Evolutionary conservation across 2,113 vertebrate species (phyloP).

Genomic region (Sardina pilchardus): DNA sequence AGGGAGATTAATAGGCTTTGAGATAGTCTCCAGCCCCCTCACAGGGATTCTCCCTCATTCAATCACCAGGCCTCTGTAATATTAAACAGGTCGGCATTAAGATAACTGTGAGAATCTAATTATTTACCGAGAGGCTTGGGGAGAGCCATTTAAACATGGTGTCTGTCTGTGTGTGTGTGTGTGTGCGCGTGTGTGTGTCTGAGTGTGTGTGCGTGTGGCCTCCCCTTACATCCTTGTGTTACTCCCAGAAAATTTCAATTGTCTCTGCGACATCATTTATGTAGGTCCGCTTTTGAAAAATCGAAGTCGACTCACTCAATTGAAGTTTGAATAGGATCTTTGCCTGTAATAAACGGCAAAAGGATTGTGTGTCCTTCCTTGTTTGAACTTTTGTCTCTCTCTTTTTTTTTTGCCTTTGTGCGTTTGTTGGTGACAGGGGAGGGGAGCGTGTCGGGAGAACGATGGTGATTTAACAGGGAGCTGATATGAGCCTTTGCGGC

Average conservation of each 20-base stretch:
- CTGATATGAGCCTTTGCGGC: conserved; percentile 27
- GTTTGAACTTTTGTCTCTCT: conserved; percentile 54
- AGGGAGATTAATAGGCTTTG: conserved; percentile 35
- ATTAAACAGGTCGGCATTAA: conserved; percentile 49
- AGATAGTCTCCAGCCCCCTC: background rate
- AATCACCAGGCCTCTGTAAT: conserved; percentile 19
- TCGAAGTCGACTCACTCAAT: conserved; percentile 62
- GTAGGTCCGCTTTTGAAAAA: conserved; percentile 46
- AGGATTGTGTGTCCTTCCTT: conserved; percentile 57
- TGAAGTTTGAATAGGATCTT: conserved; percentile 63
- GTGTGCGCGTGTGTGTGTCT: background rate
- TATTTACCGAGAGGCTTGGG: conserved; percentile 47
- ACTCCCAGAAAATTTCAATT: conserved; percentile 46
- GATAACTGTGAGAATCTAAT: conserved; percentile 54
- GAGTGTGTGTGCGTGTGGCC: background rate
- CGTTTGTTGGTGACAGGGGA: conserved; percentile 19
- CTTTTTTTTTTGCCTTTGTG: conserved; percentile 46
- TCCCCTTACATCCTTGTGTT: conserved; percentile 47
- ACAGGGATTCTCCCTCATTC: conserved; percentile 15
- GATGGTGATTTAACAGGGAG: conserved; percentile 30
- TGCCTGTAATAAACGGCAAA: conserved; percentile 56
- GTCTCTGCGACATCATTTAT: conserved; percentile 50
- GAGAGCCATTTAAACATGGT: conserved; percentile 51
- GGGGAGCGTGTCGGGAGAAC: background rate
- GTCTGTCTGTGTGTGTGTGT: background rate